A percentile compares a stretch with the other conserved stretches of the same genome.
These are phyloP conservation scores for Rachycentron canadum DNA, from an alignment of 2,797 vertebrate genomes.

Conservation along the genomic window DNA sequence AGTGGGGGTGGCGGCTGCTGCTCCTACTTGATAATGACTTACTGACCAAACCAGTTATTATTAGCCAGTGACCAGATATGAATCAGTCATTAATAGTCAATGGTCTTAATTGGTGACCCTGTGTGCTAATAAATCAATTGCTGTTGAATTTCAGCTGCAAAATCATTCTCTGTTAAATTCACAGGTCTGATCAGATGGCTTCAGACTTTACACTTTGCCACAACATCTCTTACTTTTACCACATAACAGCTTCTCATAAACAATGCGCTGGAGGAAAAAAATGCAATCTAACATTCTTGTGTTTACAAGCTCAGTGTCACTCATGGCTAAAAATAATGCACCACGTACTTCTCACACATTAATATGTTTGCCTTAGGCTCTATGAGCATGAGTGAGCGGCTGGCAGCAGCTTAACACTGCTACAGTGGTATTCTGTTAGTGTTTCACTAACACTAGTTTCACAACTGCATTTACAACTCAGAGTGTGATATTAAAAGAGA, in stretches of 20 bases:
- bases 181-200: not conserved
- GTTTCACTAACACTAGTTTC: not conserved
- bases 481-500: not conserved
- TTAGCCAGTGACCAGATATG: not conserved
- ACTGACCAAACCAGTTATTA: constrained; percentile 22
- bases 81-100: constrained; percentile 18
- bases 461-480: not conserved
- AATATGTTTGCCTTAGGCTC: constrained; percentile 19
- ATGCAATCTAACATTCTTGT: constrained; percentile 7
- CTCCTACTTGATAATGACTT: constrained; percentile 34
- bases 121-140: constrained; percentile 11
- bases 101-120: not conserved
- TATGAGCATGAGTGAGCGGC: constrained; percentile 33
- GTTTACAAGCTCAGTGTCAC: constrained; percentile 27
- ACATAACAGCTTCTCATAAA: not conserved
- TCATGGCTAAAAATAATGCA: constrained; percentile 43
- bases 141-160: constrained; percentile 2
- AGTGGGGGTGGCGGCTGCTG: constrained; percentile 44
- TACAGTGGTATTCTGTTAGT: not conserved
- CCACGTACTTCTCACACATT: constrained; percentile 16
- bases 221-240: not conserved
- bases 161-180: not conserved
- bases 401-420: constrained; percentile 14
- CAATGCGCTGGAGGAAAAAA: constrained; percentile 1
- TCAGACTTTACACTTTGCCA: not conserved